Evolutionary conservation across 1,140 invertebrate genomes (phyloP).

Genomic region (Saccostrea glomerata): DNA sequence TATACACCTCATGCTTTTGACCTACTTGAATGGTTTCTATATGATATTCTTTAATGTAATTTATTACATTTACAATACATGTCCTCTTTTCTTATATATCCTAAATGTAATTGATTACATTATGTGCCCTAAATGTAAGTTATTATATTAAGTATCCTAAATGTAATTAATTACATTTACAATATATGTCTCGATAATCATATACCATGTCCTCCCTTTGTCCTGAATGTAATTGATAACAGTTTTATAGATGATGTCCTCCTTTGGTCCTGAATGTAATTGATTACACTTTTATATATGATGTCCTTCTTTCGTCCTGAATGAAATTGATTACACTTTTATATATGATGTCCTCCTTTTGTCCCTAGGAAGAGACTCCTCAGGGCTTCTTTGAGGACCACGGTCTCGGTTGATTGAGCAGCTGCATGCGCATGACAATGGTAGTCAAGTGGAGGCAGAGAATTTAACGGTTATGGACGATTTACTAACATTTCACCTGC

Average conservation of each 20-base stretch:
- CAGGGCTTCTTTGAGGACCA: conserved; percentile 61
- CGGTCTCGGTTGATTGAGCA: conserved; percentile 53
- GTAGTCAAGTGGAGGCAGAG: background rate
- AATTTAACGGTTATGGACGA: conserved; percentile 9
- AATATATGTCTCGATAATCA: no score
- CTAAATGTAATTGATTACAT: no score
- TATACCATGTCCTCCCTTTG: background rate
- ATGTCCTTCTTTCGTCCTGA: background rate
- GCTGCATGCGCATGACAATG: conserved; percentile 50
- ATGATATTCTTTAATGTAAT: no score
- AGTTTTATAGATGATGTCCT: background rate
- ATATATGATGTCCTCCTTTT: conserved; percentile 49
- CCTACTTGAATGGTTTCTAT: no score
- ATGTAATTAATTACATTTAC: no score
- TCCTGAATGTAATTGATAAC: background rate
- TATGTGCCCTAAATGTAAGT: no score
- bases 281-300: background rate
- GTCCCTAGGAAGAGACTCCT: conserved; percentile 57
- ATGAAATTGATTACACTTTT: background rate
- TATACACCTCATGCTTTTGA: no score
- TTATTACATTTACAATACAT: no score
- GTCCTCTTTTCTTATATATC: no score
- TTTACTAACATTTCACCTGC: conserved; percentile 17
- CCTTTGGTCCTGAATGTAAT: background rate
- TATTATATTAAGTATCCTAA: background rate